Evolutionary conservation across 1,140 invertebrate genomes (phyloP).

Genomic region (Euschistus heros): DNA sequence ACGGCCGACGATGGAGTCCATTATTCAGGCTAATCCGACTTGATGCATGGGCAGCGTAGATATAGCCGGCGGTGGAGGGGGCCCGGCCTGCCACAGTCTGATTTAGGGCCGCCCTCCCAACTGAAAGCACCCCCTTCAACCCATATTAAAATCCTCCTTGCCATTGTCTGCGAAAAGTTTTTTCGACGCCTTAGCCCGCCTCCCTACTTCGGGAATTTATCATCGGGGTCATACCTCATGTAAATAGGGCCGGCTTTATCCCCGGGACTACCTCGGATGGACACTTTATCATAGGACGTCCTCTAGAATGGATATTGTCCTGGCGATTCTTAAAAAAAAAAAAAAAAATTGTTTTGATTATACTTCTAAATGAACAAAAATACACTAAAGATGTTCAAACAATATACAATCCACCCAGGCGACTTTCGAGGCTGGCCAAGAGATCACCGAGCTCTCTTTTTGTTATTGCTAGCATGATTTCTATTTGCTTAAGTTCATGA

Average conservation of each 20-base stretch:
- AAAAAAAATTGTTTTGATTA: too few species aligned
- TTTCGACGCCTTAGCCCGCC: not conserved
- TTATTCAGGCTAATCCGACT: slow-evolving; percentile 25
- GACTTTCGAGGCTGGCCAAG: too few species aligned
- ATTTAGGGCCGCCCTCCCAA: not conserved
- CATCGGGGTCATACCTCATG: not conserved
- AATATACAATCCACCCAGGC: too few species aligned
- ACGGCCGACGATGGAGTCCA: slow-evolving; percentile 12
- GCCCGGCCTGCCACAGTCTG: slow-evolving; percentile 3
- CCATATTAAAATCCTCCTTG: slow-evolving; percentile 21
- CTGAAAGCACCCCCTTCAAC: not conserved
- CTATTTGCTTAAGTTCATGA: too few species aligned
- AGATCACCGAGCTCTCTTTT: too few species aligned
- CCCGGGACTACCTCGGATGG: too few species aligned
- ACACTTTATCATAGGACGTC: too few species aligned
- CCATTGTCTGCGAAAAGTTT: slow-evolving; percentile 12
- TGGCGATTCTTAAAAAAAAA: too few species aligned
- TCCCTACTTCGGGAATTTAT: not conserved
- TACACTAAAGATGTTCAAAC: too few species aligned
- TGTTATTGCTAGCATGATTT: too few species aligned
- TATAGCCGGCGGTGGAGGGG: slow-evolving; percentile 12
- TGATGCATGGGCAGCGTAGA: slow-evolving; percentile 23
- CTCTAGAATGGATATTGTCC: too few species aligned
- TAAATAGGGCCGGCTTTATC: not conserved
- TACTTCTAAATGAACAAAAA: too few species aligned